Evolutionary conservation across 2,888 invertebrate genomes (phyloP), one percentile per base, ranked within the genome.

Genomic region (Cosmorhoe ocellata): DNA sequence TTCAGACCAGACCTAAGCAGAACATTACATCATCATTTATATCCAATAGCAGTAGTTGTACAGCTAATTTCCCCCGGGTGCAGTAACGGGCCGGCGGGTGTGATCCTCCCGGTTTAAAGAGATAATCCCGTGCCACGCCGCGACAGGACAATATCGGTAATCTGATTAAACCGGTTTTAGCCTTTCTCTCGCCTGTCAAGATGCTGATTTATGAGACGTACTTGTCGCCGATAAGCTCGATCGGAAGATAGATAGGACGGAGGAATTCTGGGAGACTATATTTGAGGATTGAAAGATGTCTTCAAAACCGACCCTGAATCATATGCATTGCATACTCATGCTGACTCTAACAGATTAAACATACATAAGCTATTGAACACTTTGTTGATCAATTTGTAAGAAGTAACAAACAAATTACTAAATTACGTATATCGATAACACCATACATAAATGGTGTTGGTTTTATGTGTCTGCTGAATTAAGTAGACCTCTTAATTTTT

Each of bases 141-240:
- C 40, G 46, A 36, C 44, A 30, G 55, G 58, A 56, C 55, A 44
- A 44, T 52, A 56, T 58, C 58, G 47, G 47, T 51, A 48, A 58
- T 58, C 58, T 49, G 58, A 55, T 55, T 47, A 52, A 46, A 49
- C 51, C 10, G 37, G 46, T 30, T 52, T 38, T 42, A 42, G 42
- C 27, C 46, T 14, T 14, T 51, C 28, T 41, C 51, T 33, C 51
- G 51, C 32, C 41, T 30, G 51, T 51, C 51, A 33, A 41, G 46
- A 43, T 22, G 28, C 33, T 51, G 51, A 51, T 46, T 51, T 51
- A 51, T 51, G 22, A 27, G 45, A 46, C 37, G 41, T 24, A 46
- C 31, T 37, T 46, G 51, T 32, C 38, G 28, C 46, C 22, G 41
- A 46, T 46, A 51, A 32, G 45, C 28, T 44, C n/a, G 30, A 50